Evolutionary conservation across 1,140 invertebrate genomes (phyloP).

Genomic region (Phocides pigmalion): DNA sequence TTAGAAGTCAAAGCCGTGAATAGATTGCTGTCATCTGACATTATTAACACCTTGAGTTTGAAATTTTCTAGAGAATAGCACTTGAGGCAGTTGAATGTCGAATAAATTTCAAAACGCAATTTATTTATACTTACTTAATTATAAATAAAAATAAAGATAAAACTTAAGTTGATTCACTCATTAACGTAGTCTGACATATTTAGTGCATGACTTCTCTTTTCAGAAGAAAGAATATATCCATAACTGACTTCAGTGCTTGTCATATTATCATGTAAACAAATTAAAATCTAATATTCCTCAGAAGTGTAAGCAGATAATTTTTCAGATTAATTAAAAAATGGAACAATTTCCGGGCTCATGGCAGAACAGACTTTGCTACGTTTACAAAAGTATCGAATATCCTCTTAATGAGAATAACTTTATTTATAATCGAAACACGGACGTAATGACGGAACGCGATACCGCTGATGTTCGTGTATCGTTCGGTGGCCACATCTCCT

Average conservation of each 20-base stretch:
- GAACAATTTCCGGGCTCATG: constrained; percentile 3
- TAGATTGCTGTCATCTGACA: not conserved
- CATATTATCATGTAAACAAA: not conserved
- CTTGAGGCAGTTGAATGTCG: constrained; percentile 5
- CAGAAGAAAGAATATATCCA: too few relatives aligned
- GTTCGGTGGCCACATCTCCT: not conserved
- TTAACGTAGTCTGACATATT: too few relatives aligned
- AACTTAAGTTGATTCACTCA: too few relatives aligned
- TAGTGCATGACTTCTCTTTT: too few relatives aligned
- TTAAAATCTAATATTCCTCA: not conserved
- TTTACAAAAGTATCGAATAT: constrained; percentile 25
- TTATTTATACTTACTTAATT: not conserved
- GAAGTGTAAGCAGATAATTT: not conserved
- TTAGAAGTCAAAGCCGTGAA: not conserved
- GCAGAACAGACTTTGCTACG: not conserved
- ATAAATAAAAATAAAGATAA: too few relatives aligned
- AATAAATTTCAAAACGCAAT: constrained; percentile 3
- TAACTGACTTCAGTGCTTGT: too few relatives aligned
- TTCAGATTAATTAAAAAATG: too few relatives aligned
- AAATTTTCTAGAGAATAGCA: constrained; percentile 9
- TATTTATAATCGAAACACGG: constrained; percentile 19
- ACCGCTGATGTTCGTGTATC: not conserved
- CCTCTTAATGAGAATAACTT: constrained; percentile 32
- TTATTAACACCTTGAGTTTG: constrained; percentile 7
- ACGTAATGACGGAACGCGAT: constrained; percentile 17